Conservation (phyloP, 2,113 vertebrate species). For the Irena cyanogastra region DNA sequence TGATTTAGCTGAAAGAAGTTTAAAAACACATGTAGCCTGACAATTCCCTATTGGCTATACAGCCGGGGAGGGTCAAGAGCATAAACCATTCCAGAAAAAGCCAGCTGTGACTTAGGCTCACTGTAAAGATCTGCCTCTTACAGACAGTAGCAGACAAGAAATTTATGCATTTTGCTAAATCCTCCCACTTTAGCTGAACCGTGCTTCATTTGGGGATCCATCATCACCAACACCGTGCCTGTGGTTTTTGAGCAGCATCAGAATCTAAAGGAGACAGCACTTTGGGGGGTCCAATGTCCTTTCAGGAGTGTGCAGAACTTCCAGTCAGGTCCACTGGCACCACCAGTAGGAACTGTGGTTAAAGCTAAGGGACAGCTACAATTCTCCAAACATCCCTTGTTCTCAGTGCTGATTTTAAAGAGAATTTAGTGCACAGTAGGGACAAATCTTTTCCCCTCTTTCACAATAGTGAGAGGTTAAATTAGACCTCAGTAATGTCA, state of each 20-base stretch:
- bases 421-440: slow-evolving; percentile 1
- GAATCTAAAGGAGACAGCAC: background rate
- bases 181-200: slow-evolving; percentile 9
- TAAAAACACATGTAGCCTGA: slow-evolving; percentile 66
- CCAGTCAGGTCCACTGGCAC: background rate
- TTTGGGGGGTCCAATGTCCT: background rate
- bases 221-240: background rate
- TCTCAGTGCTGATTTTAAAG: background rate
- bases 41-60: slow-evolving; percentile 54
- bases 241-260: background rate
- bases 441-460: background rate
- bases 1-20: slow-evolving; percentile 62
- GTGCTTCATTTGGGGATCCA: slow-evolving; percentile 26
- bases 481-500: background rate
- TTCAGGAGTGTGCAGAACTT: background rate
- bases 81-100: slow-evolving; percentile 57
- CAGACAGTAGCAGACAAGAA: slow-evolving; percentile 49
- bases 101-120: slow-evolving; percentile 60
- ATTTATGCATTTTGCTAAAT: slow-evolving; percentile 54
- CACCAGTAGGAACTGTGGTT: slow-evolving; percentile 2
- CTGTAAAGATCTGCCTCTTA: slow-evolving; percentile 48
- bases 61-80: slow-evolving; percentile 59
- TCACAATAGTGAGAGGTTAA: slow-evolving; percentile 3
- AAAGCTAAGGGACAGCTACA: background rate
- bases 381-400: background rate